A percentile compares a stretch with the other conserved stretches of the same genome.
Evolutionary conservation across 2,113 vertebrate species (phyloP).

Genomic region (Atherinomorus stipes): DNA sequence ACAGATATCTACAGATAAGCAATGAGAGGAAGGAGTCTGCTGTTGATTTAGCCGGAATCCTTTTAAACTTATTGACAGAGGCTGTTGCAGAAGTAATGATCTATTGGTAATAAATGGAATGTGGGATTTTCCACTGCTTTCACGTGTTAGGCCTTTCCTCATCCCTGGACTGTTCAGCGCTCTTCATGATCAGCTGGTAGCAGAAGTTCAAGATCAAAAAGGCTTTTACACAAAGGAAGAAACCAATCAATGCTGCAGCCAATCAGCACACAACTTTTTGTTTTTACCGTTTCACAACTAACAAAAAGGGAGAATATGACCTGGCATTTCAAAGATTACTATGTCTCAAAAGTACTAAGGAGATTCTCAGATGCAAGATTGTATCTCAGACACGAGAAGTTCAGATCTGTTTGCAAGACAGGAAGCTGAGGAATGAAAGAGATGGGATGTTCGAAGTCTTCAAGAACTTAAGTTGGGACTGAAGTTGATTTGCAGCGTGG

Average conservation of each 20-base stretch:
- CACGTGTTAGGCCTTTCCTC: constrained; percentile 1
- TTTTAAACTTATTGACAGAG: constrained; percentile 55
- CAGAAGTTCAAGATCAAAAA: constrained; percentile 45
- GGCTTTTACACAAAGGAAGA: neutral
- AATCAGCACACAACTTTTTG: constrained; percentile 1
- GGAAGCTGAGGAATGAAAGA: constrained; percentile 7
- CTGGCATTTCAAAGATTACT: constrained; percentile 28
- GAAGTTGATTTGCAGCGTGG: constrained; percentile 35
- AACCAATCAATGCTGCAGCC: constrained; percentile 37
- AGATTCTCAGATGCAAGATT: too few relatives aligned
- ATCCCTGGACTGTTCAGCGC: neutral
- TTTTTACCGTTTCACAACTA: constrained; percentile 25
- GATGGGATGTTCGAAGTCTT: constrained; percentile 26
- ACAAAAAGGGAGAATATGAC: constrained; percentile 20
- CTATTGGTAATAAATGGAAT: neutral
- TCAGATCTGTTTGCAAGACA: constrained; percentile 43
- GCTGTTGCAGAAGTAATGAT: constrained; percentile 36
- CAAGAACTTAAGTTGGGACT: constrained; percentile 20
- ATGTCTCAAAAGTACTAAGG: too few relatives aligned
- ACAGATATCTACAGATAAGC: constrained; percentile 54
- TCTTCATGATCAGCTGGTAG: constrained; percentile 37
- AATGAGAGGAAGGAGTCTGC: constrained; percentile 36
- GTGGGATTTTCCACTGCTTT: constrained; percentile 60
- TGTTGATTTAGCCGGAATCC: constrained; percentile 61
- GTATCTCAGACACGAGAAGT: neutral